These are phyloP conservation scores for Sebastes nivosus DNA, from an alignment of 2,797 vertebrate genomes.

Conservation along the genomic window DNA sequence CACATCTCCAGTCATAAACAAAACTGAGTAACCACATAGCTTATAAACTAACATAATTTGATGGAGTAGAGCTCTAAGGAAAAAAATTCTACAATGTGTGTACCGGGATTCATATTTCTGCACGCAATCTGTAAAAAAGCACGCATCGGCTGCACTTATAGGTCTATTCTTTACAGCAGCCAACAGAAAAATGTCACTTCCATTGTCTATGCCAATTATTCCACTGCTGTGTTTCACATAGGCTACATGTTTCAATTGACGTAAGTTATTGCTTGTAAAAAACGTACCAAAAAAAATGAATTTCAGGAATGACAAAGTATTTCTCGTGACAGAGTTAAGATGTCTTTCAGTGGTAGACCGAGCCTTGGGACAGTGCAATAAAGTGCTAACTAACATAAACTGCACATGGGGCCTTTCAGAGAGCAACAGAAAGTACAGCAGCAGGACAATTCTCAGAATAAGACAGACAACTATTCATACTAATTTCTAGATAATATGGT, in stretches of 20 bases:
- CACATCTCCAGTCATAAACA: slow-evolving; percentile 7
- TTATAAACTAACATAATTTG: background rate
- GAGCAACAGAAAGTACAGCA: background rate
- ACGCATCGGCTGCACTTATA: background rate
- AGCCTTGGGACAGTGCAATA: background rate
- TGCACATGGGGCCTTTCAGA: background rate
- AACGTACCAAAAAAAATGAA: background rate
- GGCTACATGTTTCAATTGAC: background rate
- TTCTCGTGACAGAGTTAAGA: background rate
- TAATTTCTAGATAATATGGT: background rate
- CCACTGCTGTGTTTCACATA: background rate
- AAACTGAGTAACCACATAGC: background rate
- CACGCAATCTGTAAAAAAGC: slow-evolving; percentile 18
- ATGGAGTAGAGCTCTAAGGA: background rate
- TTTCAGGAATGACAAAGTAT: background rate
- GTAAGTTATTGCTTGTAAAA: background rate
- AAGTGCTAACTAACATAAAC: background rate
- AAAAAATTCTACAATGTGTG: background rate
- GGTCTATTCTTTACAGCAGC: slow-evolving; percentile 29
- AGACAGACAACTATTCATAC: background rate
- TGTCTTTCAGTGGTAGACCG: background rate
- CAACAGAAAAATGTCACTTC: slow-evolving; percentile 20
- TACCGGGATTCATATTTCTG: slow-evolving; percentile 26
- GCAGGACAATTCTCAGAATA: background rate
- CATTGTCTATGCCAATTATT: slow-evolving; percentile 8